Conservation (phyloP, 2,797 vertebrate genomes). For the Epinephelus awoara region DNA sequence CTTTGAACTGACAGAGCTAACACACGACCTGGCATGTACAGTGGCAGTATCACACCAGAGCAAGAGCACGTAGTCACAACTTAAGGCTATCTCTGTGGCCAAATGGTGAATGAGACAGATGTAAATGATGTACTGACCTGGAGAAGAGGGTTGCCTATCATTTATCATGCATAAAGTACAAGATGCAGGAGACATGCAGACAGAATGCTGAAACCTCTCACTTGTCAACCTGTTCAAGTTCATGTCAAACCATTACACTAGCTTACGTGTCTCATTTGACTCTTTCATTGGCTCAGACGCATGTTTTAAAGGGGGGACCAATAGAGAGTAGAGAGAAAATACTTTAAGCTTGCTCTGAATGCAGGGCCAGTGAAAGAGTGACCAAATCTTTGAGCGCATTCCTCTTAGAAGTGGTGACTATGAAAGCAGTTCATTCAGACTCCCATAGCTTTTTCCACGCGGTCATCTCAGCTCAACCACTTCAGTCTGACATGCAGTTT, state of each 20-base stretch:
- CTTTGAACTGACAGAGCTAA: constrained; percentile 37
- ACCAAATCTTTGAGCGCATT: constrained; percentile 74
- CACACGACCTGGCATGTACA: constrained; percentile 46
- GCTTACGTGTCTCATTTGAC: constrained; percentile 62
- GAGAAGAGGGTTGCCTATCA: constrained; percentile 39
- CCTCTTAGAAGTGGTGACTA: constrained; percentile 78
- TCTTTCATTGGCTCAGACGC: constrained; percentile 84
- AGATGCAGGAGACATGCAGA: constrained; percentile 85
- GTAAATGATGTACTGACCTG: constrained; percentile 36
- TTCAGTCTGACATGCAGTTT: constrained; percentile 89
- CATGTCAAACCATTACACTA: constrained; percentile 58
- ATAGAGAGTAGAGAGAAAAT: constrained; percentile 18
- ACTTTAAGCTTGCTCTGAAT: constrained; percentile 32
- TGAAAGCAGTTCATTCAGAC: constrained; percentile 81
- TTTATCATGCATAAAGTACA: constrained; percentile 77
- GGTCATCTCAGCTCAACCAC: constrained; percentile 84
- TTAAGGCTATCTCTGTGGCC: constrained; percentile 31
- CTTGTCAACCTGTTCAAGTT: constrained; percentile 41
- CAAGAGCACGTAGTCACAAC: constrained; percentile 47
- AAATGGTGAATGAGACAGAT: constrained; percentile 57
- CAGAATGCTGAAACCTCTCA: constrained; percentile 55
- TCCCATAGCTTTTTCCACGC: constrained; percentile 67
- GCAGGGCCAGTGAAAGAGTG: constrained; percentile 87
- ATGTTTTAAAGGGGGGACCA: background rate
- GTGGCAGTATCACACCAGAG: constrained; percentile 48